These are phyloP conservation scores for Merodon equestris DNA, from an alignment of 2,888 invertebrate genomes.

Conservation along the genomic window DNA sequence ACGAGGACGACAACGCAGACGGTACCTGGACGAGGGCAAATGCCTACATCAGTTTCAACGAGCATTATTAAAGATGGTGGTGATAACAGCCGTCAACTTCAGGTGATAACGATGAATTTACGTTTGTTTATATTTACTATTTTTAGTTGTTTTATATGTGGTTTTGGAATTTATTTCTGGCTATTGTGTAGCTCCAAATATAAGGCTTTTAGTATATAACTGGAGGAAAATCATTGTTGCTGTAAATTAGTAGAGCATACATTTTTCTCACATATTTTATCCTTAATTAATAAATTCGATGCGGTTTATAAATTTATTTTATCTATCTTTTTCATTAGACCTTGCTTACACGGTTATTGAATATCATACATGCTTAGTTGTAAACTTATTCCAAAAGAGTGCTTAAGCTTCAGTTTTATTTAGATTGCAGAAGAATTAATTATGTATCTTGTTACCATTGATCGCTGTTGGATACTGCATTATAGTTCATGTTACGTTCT, in stretches of 20 bases:
- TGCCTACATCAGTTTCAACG: slow-evolving; percentile 66
- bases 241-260: neutral
- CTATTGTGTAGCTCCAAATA: slow-evolving; percentile 75
- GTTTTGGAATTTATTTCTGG: slow-evolving; percentile 79
- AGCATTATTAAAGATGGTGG: slow-evolving; percentile 68
- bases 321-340: no score
- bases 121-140: slow-evolving; percentile 76
- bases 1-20: slow-evolving; percentile 50
- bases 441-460: no score
- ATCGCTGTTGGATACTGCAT: no score
- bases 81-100: slow-evolving; percentile 74
- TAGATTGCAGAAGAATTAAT: no score
- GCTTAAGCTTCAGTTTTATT: no score
- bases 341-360: no score
- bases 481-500: no score
- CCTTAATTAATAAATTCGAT: no score
- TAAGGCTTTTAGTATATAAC: slow-evolving; percentile 71
- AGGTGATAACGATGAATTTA: slow-evolving; percentile 78
- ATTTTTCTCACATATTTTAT: slow-evolving; percentile 1
- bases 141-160: slow-evolving; percentile 78
- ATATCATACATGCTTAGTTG: no score
- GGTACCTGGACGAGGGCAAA: slow-evolving; percentile 30
- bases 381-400: no score
- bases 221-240: slow-evolving; percentile 13
- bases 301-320: slow-evolving; percentile 1